phyloP scores from a whole-genome alignment of 2,797 vertebrate genomes.

The Antrozous pallidus region DNA sequence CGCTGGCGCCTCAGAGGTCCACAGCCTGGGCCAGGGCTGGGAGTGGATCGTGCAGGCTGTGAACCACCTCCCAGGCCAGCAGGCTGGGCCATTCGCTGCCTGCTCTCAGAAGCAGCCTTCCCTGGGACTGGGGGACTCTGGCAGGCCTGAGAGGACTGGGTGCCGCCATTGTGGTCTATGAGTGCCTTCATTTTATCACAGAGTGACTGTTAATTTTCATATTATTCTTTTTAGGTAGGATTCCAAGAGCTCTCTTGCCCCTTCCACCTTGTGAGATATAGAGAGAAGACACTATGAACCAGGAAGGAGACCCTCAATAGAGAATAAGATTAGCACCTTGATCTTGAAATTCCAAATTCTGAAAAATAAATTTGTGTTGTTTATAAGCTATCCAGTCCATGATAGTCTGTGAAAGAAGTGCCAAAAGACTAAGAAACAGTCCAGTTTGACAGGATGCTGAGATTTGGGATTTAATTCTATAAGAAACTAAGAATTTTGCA shows the following conservation, averaged over 20 bases:
- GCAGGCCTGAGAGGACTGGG: no score
- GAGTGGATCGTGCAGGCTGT: no score
- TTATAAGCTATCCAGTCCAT: neutral
- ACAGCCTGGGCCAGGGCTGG: no score
- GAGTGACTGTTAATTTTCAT: no score
- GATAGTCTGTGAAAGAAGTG: neutral
- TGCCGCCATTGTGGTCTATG: no score
- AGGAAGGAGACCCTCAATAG: neutral
- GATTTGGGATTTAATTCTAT: neutral
- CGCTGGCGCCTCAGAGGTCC: no score
- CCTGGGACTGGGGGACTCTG: no score
- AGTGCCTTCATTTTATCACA: no score
- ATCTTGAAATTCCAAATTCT: neutral
- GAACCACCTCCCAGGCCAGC: no score
- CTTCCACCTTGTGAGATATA: neutral
- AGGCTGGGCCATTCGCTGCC: no score
- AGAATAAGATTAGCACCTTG: neutral
- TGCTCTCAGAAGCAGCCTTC: no score
- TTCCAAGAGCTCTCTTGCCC: neutral
- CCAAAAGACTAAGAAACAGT: neutral
- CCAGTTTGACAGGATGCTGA: neutral
- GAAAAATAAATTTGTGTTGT: neutral
- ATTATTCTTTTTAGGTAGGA: no score
- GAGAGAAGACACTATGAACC: neutral
- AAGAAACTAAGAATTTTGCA: neutral